Evolutionary conservation across 2,888 invertebrate genomes (phyloP).

Genomic region (Stenodema calcarata): DNA sequence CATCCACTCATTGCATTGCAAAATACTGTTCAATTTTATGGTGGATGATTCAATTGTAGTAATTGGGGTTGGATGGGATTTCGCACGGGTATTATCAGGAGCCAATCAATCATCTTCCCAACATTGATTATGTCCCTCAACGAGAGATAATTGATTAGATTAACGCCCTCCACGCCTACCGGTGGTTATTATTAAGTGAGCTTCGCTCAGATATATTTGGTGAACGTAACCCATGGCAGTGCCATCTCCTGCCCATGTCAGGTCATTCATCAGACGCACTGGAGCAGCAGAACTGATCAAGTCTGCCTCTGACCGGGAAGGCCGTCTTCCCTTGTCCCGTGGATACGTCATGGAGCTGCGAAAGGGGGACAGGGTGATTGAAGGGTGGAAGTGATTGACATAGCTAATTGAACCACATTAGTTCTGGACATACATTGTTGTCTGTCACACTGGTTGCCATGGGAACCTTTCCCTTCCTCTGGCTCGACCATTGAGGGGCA

Average conservation of each 20-base stretch:
- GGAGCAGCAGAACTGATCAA: slow-evolving; percentile 33
- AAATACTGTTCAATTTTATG: too few relatives aligned
- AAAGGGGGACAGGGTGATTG: neutral
- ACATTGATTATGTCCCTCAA: neutral
- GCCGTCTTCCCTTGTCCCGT: neutral
- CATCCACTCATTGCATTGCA: too few relatives aligned
- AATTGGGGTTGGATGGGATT: neutral
- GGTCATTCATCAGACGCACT: slow-evolving; percentile 29
- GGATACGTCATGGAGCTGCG: neutral
- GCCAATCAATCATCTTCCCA: neutral
- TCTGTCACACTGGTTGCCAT: slow-evolving; percentile 28
- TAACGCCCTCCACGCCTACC: neutral
- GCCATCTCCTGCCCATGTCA: slow-evolving; percentile 18
- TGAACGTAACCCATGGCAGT: neutral
- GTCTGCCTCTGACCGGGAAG: slow-evolving; percentile 1
- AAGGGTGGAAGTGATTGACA: slow-evolving; percentile 37
- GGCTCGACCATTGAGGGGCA: neutral
- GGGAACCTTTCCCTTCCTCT: neutral
- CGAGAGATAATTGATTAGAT: neutral
- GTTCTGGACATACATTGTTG: slow-evolving; percentile 42
- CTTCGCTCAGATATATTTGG: neutral
- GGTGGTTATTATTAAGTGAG: neutral
- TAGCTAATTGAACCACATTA: slow-evolving; percentile 42
- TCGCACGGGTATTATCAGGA: neutral
- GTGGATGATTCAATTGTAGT: neutral